A percentile compares a stretch with the other conserved stretches of the same genome.
Evolutionary conservation across 1,140 invertebrate species (phyloP).

Genomic region (Zaprionus gabonicus): DNA sequence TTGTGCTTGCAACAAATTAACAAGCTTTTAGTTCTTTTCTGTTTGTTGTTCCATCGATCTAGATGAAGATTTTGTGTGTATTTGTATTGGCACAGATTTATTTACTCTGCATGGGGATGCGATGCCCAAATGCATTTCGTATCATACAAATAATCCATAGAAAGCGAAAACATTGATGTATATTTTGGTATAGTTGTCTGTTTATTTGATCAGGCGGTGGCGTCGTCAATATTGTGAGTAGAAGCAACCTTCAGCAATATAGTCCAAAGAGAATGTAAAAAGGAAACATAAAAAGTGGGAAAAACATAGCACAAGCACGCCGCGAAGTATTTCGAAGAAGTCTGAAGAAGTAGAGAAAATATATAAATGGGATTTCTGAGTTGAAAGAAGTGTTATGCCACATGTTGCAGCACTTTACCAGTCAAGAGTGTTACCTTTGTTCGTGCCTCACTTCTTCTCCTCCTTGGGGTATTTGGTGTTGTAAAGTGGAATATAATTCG

Average conservation of each 20-base stretch:
- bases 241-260: conserved; percentile 23
- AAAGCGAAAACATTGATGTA: conserved; percentile 9
- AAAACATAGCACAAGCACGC: not conserved
- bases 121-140: conserved; percentile 30
- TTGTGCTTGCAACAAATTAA: conserved; percentile 21
- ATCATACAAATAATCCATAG: not conserved
- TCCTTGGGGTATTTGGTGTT: conserved; percentile 63
- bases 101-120: conserved; percentile 40
- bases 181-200: conserved; percentile 9
- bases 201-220: conserved; percentile 25
- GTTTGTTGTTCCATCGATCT: conserved; percentile 18
- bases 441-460: not conserved
- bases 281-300: conserved; percentile 12
- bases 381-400: conserved; percentile 3
- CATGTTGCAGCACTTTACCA: conserved; percentile 9
- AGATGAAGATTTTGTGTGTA: conserved; percentile 27
- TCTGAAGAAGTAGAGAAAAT: not conserved
- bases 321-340: not conserved
- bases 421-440: no score
- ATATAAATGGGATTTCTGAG: not conserved
- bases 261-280: conserved; percentile 7
- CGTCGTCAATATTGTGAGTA: not conserved
- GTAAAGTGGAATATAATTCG: conserved; percentile 62
- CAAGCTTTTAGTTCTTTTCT: conserved; percentile 27
- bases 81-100: conserved; percentile 49